Evolutionary conservation across 2,113 vertebrate genomes (phyloP).

Genomic region (Hippopotamus amphibius): DNA sequence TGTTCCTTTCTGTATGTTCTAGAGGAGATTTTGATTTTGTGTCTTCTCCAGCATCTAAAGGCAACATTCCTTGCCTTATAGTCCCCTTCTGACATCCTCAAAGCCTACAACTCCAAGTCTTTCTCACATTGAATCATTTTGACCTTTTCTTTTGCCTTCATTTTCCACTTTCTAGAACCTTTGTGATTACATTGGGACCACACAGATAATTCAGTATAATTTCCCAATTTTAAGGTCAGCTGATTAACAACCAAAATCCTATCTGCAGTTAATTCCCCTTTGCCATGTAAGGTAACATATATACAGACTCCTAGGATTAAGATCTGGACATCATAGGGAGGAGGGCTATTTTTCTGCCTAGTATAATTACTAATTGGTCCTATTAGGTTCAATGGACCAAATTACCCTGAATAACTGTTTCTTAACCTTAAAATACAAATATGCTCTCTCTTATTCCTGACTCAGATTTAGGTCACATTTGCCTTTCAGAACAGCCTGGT

Average conservation of each 20-base stretch:
- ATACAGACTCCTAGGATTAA: neutral
- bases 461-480: neutral
- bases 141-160: neutral
- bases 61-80: neutral
- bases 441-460: neutral
- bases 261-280: neutral
- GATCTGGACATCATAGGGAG: neutral
- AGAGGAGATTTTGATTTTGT: neutral
- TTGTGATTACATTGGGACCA: neutral
- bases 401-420: neutral
- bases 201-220: neutral
- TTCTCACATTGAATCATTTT: neutral
- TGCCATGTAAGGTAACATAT: neutral
- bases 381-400: neutral
- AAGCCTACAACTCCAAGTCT: neutral
- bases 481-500: fast-evolving
- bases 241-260: neutral
- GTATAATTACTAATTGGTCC: neutral
- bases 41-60: neutral
- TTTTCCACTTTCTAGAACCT: neutral
- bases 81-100: neutral
- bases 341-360: neutral
- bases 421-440: neutral
- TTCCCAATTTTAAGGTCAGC: neutral
- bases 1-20: neutral